Base-by-base conservation (phyloP, 2,113 vertebrate genomes). In the Todiramphus chloris region DNA sequence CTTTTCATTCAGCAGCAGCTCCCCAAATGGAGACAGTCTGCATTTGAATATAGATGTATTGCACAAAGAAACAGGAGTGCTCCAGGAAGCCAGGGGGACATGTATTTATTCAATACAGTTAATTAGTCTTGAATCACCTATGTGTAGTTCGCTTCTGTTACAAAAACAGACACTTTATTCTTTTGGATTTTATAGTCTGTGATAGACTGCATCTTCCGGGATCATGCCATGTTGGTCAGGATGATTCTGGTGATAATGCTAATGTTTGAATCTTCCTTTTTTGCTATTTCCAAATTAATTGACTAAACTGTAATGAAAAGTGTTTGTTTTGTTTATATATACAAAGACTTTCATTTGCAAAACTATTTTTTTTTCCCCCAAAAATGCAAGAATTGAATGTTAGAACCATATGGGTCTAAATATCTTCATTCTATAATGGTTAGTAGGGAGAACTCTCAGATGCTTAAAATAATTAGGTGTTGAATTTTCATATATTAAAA, bases 21-120 rank as follows among this genome's bases (percentile, higher is more conserved):
- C 46, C 70, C 35, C 37, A 58, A 31, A 25, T 37, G 27, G 67
- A 66, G 67, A 43, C 16, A 11, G 21, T 13, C 24, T 86, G 59
- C 44, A 17, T 68, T 62, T 77, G 6, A 27, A 2, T 55, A 5
- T 3, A 30, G 55, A 55, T 1, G 0, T 17, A 10, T 33, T 69
- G 56, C 33, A 56, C 44, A 78, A 35, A 77, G 55, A 51, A 77
- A 33, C 21, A 5, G 8, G 19, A 33, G 21, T 51, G 46, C 5
- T 18, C 7, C 31, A 37, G 20, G 56, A 28, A 76, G 39, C 4
- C 3, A 30, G 4, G 3, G 7, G 10, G 7, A 37, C 4, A 10
- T 5, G 16, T 69, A 1, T 67, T 70, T 68, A 46, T 39, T 81
- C 39, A 28, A 0, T 37, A 9, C 16, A 74, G 12, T 67, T 46